Evolutionary conservation across 1,140 invertebrate genomes (phyloP), one percentile per base, ranked within the genome.

Genomic region (Grapholita molesta): DNA sequence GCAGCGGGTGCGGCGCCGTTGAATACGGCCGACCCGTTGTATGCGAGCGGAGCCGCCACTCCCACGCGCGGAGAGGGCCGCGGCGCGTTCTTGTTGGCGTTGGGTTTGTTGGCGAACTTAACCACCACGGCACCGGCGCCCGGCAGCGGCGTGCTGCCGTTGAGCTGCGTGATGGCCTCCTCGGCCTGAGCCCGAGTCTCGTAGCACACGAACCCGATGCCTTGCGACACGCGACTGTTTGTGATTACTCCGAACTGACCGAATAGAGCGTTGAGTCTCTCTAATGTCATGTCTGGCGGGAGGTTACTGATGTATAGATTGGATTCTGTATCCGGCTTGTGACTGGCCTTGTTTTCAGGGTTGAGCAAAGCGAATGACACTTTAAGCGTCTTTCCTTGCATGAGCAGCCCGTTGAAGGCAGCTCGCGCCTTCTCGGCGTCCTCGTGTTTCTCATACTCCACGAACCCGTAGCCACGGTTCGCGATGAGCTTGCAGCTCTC

Each of bases 271-370:
- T 92, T 92, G 23, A 92, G 85, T 18, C 85, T 75, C 72, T 92
- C 92, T 15, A 92, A 75, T 18, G 89, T 92, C 86, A 92, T 92
- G 71, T 92, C 91, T 2, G 90, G 86, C 68, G 91, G 90, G 75
- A 92, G 80, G 75, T 92, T 92, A 70, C 90, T 92, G 68, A 92
- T 92, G 74, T 92, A 92, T 53, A 93, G 85, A 79, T 93, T 93
- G 32, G 89, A 91, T 74, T 92, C 91, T 24, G 81, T 91, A 69
- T 91, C 89, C 12, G 90, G 88, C 72, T 91, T 91, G 76, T 91
- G 88, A 73, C 87, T 88, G 38, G 84, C 82, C 72, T 92, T 92
- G 75, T 90, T 88, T 69, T 92, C 91, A 38, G 92, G 92, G 75
- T 92, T 92, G 68, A 92, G 89, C 30, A 92, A 84, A 4, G 92